Conservation (phyloP, 2,113 vertebrate genomes). For the Sceloporus undulatus region DNA sequence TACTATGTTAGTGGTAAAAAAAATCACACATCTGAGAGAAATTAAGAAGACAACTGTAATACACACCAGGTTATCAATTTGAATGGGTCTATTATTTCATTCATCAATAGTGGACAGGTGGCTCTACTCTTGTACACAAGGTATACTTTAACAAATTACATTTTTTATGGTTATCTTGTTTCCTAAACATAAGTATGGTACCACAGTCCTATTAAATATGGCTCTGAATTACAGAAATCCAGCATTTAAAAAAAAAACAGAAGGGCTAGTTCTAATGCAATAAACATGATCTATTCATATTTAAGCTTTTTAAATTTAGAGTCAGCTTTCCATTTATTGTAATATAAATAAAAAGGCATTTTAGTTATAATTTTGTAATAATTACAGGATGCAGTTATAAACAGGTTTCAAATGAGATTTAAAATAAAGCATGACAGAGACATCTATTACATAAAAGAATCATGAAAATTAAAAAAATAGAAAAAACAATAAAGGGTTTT, state of each 20-base stretch:
- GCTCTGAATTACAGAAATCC: not conserved
- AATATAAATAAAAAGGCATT: not conserved
- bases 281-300: not conserved
- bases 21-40: constrained; percentile 35
- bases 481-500: not conserved
- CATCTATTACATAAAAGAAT: not conserved
- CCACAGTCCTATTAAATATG: not conserved
- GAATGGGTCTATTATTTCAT: constrained; percentile 59
- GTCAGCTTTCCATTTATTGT: not conserved
- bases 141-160: constrained; percentile 38
- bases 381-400: not conserved
- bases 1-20: constrained; percentile 52
- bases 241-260: not conserved
- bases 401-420: not conserved
- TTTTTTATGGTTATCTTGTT: not conserved
- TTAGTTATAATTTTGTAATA: not conserved
- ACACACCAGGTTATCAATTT: constrained; percentile 45
- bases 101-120: constrained; percentile 12
- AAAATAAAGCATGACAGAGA: not conserved
- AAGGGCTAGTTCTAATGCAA: not conserved
- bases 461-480: not conserved
- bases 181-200: not conserved
- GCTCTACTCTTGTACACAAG: constrained; percentile 42
- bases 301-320: not conserved
- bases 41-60: constrained; percentile 33